phyloP scores from a whole-genome alignment of 2,888 invertebrate species.

The Aleiodes testaceus region DNA sequence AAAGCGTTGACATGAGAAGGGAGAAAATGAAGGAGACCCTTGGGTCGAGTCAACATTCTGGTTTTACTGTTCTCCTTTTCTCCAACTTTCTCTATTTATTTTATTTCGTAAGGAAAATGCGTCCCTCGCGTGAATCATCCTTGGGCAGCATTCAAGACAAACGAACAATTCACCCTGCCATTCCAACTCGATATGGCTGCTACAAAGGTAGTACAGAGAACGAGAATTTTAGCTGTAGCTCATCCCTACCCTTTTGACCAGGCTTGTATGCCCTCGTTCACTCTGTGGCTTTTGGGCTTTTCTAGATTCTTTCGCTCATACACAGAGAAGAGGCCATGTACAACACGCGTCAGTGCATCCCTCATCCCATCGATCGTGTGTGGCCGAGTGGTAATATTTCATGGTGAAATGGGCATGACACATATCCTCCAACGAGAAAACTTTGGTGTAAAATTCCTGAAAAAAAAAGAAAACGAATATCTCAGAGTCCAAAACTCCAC shows the following conservation, averaged over 20 bases:
- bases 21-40: slow-evolving; percentile 48
- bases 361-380: slow-evolving; percentile 31
- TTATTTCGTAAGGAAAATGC: slow-evolving; percentile 34
- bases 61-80: slow-evolving; percentile 43
- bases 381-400: slow-evolving; percentile 33
- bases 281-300: slow-evolving; percentile 34
- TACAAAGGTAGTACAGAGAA: slow-evolving; percentile 16
- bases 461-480: too few relatives aligned
- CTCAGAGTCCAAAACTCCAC: too few relatives aligned
- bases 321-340: neutral
- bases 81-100: slow-evolving; percentile 37
- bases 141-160: slow-evolving; percentile 43
- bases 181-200: slow-evolving; percentile 48
- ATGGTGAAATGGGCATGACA: slow-evolving; percentile 33
- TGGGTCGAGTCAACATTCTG: slow-evolving; percentile 52
- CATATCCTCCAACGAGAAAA: slow-evolving; percentile 5
- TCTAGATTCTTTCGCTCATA: slow-evolving; percentile 22
- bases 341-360: slow-evolving; percentile 26
- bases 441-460: neutral
- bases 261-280: slow-evolving; percentile 29
- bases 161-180: slow-evolving; percentile 48
- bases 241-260: slow-evolving; percentile 30
- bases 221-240: slow-evolving; percentile 16
- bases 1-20: slow-evolving; percentile 43
- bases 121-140: slow-evolving; percentile 52